A percentile compares a stretch with the other conserved stretches of the same genome.
phyloP scores from a whole-genome alignment of 2,797 vertebrate genomes.

The Malacoctenus gilli region DNA sequence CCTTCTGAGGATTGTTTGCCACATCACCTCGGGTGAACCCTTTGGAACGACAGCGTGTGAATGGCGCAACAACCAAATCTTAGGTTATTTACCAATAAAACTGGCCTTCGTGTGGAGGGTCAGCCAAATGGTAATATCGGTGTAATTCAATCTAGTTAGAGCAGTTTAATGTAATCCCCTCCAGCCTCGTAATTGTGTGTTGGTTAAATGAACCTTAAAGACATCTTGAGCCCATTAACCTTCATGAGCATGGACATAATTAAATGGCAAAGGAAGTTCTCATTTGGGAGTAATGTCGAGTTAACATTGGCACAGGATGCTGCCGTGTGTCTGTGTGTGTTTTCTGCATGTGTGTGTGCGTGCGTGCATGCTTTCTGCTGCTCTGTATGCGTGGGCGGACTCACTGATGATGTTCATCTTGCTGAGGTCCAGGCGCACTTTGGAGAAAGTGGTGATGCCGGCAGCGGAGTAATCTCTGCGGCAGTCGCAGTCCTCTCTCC shows the following conservation, averaged over 20 bases:
- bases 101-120: conserved; percentile 42
- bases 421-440: conserved; percentile 90
- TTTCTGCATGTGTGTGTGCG: conserved; percentile 35
- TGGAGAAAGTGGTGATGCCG: conserved; percentile 92
- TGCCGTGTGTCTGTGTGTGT: conserved; percentile 16
- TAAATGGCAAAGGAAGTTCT: conserved; percentile 68
- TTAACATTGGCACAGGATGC: conserved; percentile 53
- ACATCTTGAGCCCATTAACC: conserved; percentile 85
- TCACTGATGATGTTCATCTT: conserved; percentile 95
- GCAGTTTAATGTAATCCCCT: conserved; percentile 59
- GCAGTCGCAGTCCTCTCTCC: conserved; percentile 91
- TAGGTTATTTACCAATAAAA: conserved; percentile 39
- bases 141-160: conserved; percentile 56
- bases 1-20: no score
- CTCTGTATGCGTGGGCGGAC: conserved; percentile 59
- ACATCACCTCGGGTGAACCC: conserved; percentile 32
- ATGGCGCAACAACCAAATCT: conserved; percentile 26
- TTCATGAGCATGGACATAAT: conserved; percentile 64
- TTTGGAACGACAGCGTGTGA: conserved; percentile 32
- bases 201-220: conserved; percentile 60
- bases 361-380: conserved; percentile 47
- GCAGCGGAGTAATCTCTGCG: conserved; percentile 91
- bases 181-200: conserved; percentile 61
- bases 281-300: conserved; percentile 52
- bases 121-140: conserved; percentile 42